Base-by-base conservation (phyloP, 2,888 invertebrate genomes). In the Bedellia somnulentella region DNA sequence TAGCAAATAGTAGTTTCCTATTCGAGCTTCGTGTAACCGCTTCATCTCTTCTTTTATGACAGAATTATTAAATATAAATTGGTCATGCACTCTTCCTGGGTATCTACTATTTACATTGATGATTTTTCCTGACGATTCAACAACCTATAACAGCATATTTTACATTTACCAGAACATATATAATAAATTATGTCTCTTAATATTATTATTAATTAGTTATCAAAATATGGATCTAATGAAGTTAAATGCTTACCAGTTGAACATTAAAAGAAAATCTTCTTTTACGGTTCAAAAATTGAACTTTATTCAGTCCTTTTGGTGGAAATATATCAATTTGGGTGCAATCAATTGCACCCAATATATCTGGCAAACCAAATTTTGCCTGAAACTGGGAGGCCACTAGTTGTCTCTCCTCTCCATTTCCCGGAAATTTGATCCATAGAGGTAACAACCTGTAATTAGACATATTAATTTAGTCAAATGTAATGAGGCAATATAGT, bases 291-390 rank as follows among this genome's bases (percentile, higher is more conserved):
- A 11, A 15, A 21, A 15, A 30, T n/a, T 30, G 30, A 5, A 24
- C 10, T 9, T 10, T 10, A 6, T 15, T 23, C 1, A 24, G 30
- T 12, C 24, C 24, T 17, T 23, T 10, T 2, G 24, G 24, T n/a
- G 30, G 30, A 11, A 30, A 30, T 3, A 30, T 30, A 8, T 8
- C 15, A 15, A 30, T 11, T 4, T 30, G 24, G 1, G 30, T 30
- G 12, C 30, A 30, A 10, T 30, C 30, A 14, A 30, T 17, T 15
- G 30, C 30, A 6, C 30, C 30, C 14, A 30, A 10, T 11, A 24
- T 24, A 15, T 24, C 16, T 3, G 13, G n/a, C 5, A 30, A 9
- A n/a, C 30, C 30, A 24, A 15, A 16, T 30, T 24, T 30, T 5
- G n/a, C 3, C 6, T 23, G 3, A 8, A 30, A 30, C 5, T 16